These are phyloP conservation scores for Lineus longissimus DNA, from an alignment of 1,140 invertebrate genomes.

Conservation along the genomic window DNA sequence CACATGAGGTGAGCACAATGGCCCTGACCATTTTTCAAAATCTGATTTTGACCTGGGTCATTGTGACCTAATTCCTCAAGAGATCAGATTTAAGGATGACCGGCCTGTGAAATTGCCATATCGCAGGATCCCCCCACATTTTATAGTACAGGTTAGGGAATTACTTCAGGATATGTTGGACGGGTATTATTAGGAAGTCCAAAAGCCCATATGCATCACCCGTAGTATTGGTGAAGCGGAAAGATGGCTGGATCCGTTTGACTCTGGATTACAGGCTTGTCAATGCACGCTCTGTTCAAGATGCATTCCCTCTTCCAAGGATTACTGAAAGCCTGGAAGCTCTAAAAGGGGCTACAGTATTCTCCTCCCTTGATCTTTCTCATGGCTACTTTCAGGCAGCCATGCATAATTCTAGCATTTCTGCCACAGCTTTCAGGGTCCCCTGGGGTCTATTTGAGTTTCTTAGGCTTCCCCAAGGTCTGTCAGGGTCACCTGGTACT, in stretches of 20 bases:
- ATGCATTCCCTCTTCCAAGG: slow-evolving; percentile 57
- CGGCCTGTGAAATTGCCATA: slow-evolving; percentile 6
- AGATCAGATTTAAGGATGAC: slow-evolving; percentile 7
- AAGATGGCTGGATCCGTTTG: slow-evolving; percentile 49
- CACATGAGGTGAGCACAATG: too few relatives aligned
- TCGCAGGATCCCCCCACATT: slow-evolving; percentile 9
- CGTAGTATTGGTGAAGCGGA: slow-evolving; percentile 55
- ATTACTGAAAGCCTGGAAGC: slow-evolving; percentile 52
- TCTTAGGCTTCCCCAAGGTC: slow-evolving; percentile 16
- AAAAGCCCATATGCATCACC: slow-evolving; percentile 8
- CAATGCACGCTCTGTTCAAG: slow-evolving; percentile 49
- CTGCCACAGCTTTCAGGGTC: slow-evolving; percentile 38
- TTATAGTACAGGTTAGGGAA: slow-evolving; percentile 7
- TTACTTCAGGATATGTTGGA: slow-evolving; percentile 9
- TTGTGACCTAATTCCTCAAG: slow-evolving; percentile 2
- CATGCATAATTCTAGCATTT: not conserved
- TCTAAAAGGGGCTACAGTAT: slow-evolving; percentile 44
- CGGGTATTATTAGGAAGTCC: slow-evolving; percentile 12
- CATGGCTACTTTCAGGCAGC: slow-evolving; percentile 10
- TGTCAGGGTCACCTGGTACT: slow-evolving; percentile 20
- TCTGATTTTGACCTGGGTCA: slow-evolving; percentile 9
- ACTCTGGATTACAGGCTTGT: slow-evolving; percentile 55
- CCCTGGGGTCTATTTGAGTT: slow-evolving; percentile 26
- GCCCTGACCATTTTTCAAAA: too few relatives aligned
- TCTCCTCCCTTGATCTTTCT: slow-evolving; percentile 52